These are phyloP conservation scores for Lerista edwardsae DNA, from an alignment of 2,797 vertebrate genomes.

Conservation along the genomic window DNA sequence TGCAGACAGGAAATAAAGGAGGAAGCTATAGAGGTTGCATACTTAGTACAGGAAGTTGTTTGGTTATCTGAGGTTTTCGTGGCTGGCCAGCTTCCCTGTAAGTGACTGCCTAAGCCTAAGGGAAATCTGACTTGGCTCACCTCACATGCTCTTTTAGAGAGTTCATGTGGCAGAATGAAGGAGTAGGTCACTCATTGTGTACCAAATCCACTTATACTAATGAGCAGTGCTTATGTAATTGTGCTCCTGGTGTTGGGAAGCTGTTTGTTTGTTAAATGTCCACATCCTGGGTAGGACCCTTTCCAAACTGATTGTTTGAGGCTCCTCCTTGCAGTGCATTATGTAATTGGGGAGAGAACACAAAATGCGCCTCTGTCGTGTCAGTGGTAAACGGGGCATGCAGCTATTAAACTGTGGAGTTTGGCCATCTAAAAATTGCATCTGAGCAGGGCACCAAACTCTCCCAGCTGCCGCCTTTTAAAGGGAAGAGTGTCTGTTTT, in stretches of 20 bases:
- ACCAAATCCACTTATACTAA: slow-evolving; percentile 69
- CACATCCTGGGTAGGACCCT: neutral
- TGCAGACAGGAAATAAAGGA: slow-evolving; percentile 34
- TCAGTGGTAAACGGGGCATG: neutral
- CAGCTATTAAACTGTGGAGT: neutral
- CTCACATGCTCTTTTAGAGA: slow-evolving; percentile 60
- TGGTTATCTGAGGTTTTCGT: slow-evolving; percentile 65
- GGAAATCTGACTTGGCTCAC: slow-evolving; percentile 46
- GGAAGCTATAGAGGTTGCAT: slow-evolving; percentile 39
- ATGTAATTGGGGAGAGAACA: neutral
- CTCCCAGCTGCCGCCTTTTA: neutral
- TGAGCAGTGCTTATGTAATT: slow-evolving; percentile 48
- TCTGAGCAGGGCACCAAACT: neutral
- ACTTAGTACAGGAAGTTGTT: slow-evolving; percentile 58
- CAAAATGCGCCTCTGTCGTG: neutral
- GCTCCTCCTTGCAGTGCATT: neutral
- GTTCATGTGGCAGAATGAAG: slow-evolving; percentile 39
- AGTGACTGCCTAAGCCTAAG: slow-evolving; percentile 56
- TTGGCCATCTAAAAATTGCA: neutral
- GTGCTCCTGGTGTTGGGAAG: slow-evolving; percentile 19
- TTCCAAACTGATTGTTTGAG: neutral
- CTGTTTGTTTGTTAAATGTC: slow-evolving; percentile 39
- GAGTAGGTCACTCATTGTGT: slow-evolving; percentile 59
- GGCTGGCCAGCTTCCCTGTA: slow-evolving; percentile 63
- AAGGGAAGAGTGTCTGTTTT: neutral